phyloP scores from a whole-genome alignment of 2,113 vertebrate species.

The Pterophyllum scalare region DNA sequence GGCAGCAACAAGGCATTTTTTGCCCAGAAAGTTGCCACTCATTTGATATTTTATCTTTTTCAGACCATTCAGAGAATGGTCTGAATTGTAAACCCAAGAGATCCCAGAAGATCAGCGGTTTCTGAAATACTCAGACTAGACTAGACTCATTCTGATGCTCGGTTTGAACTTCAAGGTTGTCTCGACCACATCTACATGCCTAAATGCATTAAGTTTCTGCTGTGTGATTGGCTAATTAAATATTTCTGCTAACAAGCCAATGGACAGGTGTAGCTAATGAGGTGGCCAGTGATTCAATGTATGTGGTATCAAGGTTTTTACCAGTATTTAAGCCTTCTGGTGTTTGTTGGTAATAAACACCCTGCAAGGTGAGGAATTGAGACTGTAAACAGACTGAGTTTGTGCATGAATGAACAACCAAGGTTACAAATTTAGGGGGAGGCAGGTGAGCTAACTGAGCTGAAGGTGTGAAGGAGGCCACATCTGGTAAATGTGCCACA shows the following conservation, averaged over 20 bases:
- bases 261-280: not conserved
- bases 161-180: not conserved
- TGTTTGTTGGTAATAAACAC: not conserved
- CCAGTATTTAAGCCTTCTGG: not conserved
- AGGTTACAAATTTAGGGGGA: not conserved
- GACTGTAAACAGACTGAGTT: not conserved
- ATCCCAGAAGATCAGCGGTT: not conserved
- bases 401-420: not conserved
- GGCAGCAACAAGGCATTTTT: not conserved
- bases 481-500: conserved; percentile 5
- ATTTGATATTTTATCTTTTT: not conserved
- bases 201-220: not conserved
- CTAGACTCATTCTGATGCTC: not conserved
- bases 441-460: not conserved
- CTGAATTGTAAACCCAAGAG: too few species aligned
- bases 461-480: not conserved
- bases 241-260: not conserved
- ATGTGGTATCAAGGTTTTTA: not conserved
- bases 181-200: not conserved
- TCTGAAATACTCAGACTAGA: too few species aligned
- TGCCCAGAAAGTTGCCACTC: not conserved
- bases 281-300: too few species aligned
- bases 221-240: not conserved
- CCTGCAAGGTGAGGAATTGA: not conserved
- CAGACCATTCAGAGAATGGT: not conserved